These are phyloP conservation scores for Pogoniulus pusillus DNA, from an alignment of 2,797 vertebrate species.

Conservation along the genomic window DNA sequence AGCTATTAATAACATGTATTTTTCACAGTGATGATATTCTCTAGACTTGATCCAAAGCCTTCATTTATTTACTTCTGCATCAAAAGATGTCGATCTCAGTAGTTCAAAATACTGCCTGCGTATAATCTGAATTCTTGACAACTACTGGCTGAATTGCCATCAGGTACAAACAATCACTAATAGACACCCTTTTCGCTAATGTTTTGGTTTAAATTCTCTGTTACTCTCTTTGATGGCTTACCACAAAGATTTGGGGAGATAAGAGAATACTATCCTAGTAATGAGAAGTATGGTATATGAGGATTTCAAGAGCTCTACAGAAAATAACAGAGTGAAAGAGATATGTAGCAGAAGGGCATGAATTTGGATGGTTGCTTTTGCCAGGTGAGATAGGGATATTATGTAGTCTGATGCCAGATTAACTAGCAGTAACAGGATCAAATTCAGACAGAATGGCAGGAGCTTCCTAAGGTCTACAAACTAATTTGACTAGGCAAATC, in stretches of 20 bases:
- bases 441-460: neutral
- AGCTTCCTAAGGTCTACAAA: neutral
- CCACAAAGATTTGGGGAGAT: neutral
- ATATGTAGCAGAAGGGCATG: neutral
- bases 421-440: neutral
- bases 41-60: neutral
- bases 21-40: neutral
- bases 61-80: neutral
- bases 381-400: neutral
- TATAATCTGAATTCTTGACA: neutral
- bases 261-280: neutral
- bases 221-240: neutral
- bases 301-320: neutral
- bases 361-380: neutral
- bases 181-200: neutral
- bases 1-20: neutral
- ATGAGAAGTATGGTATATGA: neutral
- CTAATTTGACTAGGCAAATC: neutral
- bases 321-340: neutral
- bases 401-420: neutral
- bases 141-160: neutral
- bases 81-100: neutral
- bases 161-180: fast-evolving
- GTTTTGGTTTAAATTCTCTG: neutral
- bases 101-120: neutral